A percentile compares a stretch with the other conserved stretches of the same genome.
Conservation (phyloP, 1,140 invertebrate species). For the Pachypsylla venusta region DNA sequence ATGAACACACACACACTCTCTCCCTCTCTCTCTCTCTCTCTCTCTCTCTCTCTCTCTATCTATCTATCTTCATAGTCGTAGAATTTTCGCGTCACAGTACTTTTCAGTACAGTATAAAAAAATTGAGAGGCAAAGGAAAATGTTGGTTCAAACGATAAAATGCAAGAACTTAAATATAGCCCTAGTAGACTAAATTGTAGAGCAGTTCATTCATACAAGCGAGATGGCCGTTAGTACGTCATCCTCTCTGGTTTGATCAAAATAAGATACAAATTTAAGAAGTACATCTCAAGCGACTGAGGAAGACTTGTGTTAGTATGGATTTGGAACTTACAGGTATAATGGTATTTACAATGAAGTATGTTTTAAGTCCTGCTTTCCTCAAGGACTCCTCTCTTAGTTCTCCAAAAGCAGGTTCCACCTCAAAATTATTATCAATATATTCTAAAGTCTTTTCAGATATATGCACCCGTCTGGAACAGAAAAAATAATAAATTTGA, state of each 20-base stretch:
- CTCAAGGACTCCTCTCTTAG: conserved; percentile 70
- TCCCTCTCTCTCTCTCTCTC: not conserved
- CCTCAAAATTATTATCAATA: conserved; percentile 84
- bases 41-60: not conserved
- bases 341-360: conserved; percentile 73
- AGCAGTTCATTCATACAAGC: no score
- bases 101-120: no score
- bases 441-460: conserved; percentile 83
- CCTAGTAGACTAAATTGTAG: no score
- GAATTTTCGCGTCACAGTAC: not conserved
- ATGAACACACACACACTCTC: not conserved
- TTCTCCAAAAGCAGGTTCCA: conserved; percentile 83
- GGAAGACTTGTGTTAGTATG: not conserved
- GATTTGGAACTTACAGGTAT: conserved; percentile 50
- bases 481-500: no score
- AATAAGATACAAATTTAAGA: not conserved
- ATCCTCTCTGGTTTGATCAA: not conserved
- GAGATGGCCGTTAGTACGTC: conserved; percentile 9
- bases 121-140: no score
- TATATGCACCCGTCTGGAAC: conserved; percentile 74
- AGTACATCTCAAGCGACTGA: conserved; percentile 1
- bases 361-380: conserved; percentile 76
- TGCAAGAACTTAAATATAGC: no score
- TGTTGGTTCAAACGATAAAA: no score
- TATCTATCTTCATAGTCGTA: not conserved